phyloP scores from a whole-genome alignment of 2,113 vertebrate genomes.

The Grammomys dolichurus region DNA sequence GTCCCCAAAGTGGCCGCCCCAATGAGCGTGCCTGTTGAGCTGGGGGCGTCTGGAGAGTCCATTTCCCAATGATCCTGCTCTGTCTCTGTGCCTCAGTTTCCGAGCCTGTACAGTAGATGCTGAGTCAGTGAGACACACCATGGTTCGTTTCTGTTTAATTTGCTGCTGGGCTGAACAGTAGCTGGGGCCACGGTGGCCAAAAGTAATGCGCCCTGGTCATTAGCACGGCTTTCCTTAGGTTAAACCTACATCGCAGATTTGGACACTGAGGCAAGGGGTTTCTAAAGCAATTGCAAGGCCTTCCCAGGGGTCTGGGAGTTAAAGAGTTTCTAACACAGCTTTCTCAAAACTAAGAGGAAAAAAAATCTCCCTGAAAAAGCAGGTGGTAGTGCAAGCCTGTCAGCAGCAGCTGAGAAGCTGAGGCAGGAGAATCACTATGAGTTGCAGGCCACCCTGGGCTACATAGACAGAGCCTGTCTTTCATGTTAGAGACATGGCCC shows the following conservation, averaged over 20 bases:
- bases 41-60: background rate
- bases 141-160: background rate
- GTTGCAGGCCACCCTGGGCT: background rate
- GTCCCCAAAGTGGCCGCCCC: background rate
- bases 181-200: no score
- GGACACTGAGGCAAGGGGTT: background rate
- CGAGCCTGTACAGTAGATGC: background rate
- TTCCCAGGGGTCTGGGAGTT: background rate
- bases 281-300: background rate
- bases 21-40: background rate
- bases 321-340: background rate
- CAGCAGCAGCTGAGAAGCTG: background rate
- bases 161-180: background rate
- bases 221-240: background rate
- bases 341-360: background rate
- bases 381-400: background rate
- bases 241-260: background rate
- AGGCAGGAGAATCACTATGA: background rate
- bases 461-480: background rate
- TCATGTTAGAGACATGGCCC: no score
- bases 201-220: background rate
- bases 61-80: background rate
- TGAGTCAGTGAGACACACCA: background rate
- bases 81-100: slow-evolving; percentile 47
- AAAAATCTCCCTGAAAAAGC: background rate